phyloP scores from a whole-genome alignment of 1,140 invertebrate species.

The Uloborus diversus region DNA sequence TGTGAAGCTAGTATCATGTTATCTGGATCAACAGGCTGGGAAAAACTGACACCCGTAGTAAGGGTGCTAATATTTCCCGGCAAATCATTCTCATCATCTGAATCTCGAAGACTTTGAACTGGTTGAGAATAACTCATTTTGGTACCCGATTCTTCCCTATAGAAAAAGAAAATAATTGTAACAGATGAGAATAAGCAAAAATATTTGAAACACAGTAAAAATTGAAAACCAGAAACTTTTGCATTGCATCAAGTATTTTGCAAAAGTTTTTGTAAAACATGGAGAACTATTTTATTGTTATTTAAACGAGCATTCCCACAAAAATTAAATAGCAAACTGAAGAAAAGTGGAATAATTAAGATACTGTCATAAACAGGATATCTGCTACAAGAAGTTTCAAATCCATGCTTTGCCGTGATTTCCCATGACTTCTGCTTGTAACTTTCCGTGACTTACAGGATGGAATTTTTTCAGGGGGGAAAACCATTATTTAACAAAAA shows the following conservation, averaged over 20 bases:
- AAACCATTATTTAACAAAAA: too few relatives aligned
- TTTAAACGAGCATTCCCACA: neutral
- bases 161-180: constrained; percentile 6
- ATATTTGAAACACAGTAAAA: neutral
- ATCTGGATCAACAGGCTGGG: constrained; percentile 85
- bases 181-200: neutral
- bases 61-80: constrained; percentile 19
- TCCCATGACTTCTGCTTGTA: too few relatives aligned
- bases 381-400: too few relatives aligned
- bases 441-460: too few relatives aligned
- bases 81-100: constrained; percentile 33
- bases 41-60: constrained; percentile 75
- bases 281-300: too few relatives aligned
- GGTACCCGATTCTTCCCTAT: constrained; percentile 57
- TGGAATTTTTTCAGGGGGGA: too few relatives aligned
- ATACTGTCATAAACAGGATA: too few relatives aligned
- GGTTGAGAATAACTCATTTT: constrained; percentile 66
- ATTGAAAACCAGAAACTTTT: too few relatives aligned
- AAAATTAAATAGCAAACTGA: neutral
- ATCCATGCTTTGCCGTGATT: too few relatives aligned
- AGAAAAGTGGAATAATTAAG: too few relatives aligned
- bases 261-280: too few relatives aligned
- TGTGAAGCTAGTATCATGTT: constrained; percentile 77
- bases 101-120: constrained; percentile 58
- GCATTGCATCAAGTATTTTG: too few relatives aligned